Conservation (phyloP, 2,888 invertebrate genomes). For the Drosophila austrosaltans region DNA sequence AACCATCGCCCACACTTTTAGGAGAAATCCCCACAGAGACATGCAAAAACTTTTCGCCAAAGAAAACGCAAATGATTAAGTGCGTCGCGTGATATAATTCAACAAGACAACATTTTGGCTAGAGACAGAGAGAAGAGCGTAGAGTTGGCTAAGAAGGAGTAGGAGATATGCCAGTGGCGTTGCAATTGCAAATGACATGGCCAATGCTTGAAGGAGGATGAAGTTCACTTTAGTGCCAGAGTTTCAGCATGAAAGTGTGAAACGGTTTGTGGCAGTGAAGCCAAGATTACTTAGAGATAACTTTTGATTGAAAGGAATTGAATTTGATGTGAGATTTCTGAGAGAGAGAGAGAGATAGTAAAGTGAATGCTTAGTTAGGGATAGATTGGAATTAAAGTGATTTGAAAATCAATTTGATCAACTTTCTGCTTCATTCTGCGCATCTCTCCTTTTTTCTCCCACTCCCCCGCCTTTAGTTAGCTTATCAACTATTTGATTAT, state of each 20-base stretch:
- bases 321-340: conserved; percentile 36
- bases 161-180: conserved; percentile 11
- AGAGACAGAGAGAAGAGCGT: conserved; percentile 15
- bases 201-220: conserved; percentile 36
- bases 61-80: conserved; percentile 77
- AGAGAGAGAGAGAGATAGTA: conserved; percentile 6
- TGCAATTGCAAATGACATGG: conserved; percentile 64
- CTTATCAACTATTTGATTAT: neutral
- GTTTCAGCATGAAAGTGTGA: conserved; percentile 31
- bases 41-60: conserved; percentile 69
- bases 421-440: neutral
- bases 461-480: neutral
- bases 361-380: neutral
- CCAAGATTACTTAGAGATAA: conserved; percentile 28
- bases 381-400: conserved; percentile 1
- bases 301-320: conserved; percentile 45
- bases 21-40: conserved; percentile 44
- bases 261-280: conserved; percentile 46
- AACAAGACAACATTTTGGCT: conserved; percentile 65
- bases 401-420: neutral
- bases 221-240: conserved; percentile 10
- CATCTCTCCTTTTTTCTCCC: too few species aligned
- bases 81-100: conserved; percentile 73
- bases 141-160: neutral
- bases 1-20: conserved; percentile 10